Base-by-base conservation (phyloP, 2,888 invertebrate species). In the Pinctada fucata region DNA sequence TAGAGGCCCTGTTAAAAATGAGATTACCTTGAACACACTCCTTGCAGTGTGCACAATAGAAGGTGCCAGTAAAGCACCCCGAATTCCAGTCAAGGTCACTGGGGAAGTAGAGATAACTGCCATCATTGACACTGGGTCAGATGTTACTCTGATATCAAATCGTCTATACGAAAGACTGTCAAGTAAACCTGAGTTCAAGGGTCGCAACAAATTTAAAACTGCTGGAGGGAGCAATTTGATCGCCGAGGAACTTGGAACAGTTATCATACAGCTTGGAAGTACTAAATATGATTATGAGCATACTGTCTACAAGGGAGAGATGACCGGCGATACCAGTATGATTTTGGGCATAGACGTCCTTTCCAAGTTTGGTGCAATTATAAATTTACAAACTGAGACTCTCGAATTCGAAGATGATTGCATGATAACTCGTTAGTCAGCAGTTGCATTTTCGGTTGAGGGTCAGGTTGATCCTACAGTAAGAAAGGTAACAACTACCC, bases 311-410 rank as follows among this genome's bases (percentile, higher is more conserved):
- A 50, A 49, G 8, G 65, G 49, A 10, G n/a, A 52, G 2, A 6
- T 74, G 5, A 16, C 16, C 8, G 74, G 66, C 13, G 66, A 66
- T n/a, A n/a, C n/a, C n/a, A n/a, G n/a, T 49, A 50, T 50, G 2
- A 51, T 67, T n/a, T 3, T 74, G 5, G 67, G 51, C 1, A 50
- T 67, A 1, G 67, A 74, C 48, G 65, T 74, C 49, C 45, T 74
- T n/a, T 50, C 3, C 3, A 13, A 13, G 13, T 8, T 5, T 47
- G 47, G 52, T 0, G 68, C 68, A 1, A 13, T 13, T 8, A 13
- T 68, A 16, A 8, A n/a, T 51, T 71, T 10, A 51, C 51, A 16
- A 8, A 10, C 16, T 2, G 52, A 52, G 2, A 13, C 31, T 2
- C 31, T 71, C 3, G 52, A 16, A 6, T 2, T 51, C 50, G 13